A percentile compares a stretch with the other conserved stretches of the same genome.
These are phyloP conservation scores for Anguilla pacifica DNA, from an alignment of 2,797 vertebrate genomes.

Conservation along the genomic window DNA sequence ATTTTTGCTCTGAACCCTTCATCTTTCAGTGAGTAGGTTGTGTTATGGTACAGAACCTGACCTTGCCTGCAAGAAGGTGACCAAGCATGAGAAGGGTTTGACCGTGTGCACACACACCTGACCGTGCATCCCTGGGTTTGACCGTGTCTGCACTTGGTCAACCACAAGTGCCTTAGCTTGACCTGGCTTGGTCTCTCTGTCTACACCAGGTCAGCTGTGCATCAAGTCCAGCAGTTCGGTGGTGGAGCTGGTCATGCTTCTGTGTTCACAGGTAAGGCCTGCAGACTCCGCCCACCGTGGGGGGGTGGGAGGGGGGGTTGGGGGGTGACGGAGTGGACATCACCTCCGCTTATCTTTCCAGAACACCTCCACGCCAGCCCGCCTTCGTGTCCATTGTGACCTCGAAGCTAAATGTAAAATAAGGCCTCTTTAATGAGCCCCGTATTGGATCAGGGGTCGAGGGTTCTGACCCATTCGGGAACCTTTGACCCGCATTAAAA, in stretches of 20 bases:
- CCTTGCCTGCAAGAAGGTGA: neutral
- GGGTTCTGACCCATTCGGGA: slow-evolving; percentile 85
- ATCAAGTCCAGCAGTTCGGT: slow-evolving; percentile 99
- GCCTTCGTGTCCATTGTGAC: neutral
- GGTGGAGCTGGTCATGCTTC: slow-evolving; percentile 97
- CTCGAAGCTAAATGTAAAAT: slow-evolving; percentile 62
- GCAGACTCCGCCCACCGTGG: neutral
- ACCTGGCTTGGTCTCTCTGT: slow-evolving; percentile 38
- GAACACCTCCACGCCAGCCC: neutral
- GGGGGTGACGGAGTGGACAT: neutral
- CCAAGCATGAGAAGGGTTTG: neutral
- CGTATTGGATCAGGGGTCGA: slow-evolving; percentile 90
- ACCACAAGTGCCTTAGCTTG: neutral
- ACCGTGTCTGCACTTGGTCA: neutral
- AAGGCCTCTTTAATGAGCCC: slow-evolving; percentile 78
- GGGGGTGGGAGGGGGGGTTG: neutral
- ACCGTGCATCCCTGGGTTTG: neutral
- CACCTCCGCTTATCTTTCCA: slow-evolving; percentile 44
- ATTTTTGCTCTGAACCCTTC: neutral
- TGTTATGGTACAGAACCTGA: neutral
- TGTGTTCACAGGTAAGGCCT: slow-evolving; percentile 93
- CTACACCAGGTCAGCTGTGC: slow-evolving; percentile 86
- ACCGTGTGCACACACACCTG: neutral
- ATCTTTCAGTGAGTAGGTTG: neutral
- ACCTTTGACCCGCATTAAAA: slow-evolving; percentile 91